Evolutionary conservation across 2,888 invertebrate species (phyloP).

Genomic region (Gymnoscelis rufifasciata): DNA sequence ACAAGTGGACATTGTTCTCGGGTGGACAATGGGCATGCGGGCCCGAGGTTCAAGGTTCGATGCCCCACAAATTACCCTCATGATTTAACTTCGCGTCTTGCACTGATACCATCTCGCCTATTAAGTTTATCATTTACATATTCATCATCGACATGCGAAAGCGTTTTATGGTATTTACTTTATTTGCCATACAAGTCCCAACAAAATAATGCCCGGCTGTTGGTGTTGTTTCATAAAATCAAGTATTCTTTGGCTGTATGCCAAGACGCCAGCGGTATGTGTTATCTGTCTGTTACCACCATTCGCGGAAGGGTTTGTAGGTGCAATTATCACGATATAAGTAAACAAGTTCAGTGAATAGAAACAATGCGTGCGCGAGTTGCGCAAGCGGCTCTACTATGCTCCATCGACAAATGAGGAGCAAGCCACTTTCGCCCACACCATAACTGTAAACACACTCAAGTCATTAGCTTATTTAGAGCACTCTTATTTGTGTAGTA

Average conservation of each 20-base stretch:
- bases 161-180: too few species aligned
- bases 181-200: too few species aligned
- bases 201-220: too few species aligned
- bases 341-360: constrained; percentile 34
- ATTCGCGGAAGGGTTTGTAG: constrained; percentile 23
- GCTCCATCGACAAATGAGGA: constrained; percentile 24
- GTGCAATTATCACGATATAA: constrained; percentile 34
- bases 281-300: constrained; percentile 18
- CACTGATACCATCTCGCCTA: constrained; percentile 56
- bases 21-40: constrained; percentile 65
- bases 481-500: background rate
- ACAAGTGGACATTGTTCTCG: constrained; percentile 51
- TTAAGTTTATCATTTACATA: constrained; percentile 48
- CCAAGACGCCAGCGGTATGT: constrained; percentile 7
- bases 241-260: background rate
- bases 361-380: constrained; percentile 42
- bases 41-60: constrained; percentile 52
- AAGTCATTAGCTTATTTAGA: background rate
- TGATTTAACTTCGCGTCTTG: constrained; percentile 42
- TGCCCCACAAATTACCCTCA: constrained; percentile 65
- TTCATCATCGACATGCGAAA: constrained; percentile 28
- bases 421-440: constrained; percentile 21
- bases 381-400: constrained; percentile 47
- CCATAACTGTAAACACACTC: constrained; percentile 6
- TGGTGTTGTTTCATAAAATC: background rate